These are phyloP conservation scores for Trachymyrmex septentrionalis DNA, from an alignment of 1,140 invertebrate genomes.

Conservation along the genomic window DNA sequence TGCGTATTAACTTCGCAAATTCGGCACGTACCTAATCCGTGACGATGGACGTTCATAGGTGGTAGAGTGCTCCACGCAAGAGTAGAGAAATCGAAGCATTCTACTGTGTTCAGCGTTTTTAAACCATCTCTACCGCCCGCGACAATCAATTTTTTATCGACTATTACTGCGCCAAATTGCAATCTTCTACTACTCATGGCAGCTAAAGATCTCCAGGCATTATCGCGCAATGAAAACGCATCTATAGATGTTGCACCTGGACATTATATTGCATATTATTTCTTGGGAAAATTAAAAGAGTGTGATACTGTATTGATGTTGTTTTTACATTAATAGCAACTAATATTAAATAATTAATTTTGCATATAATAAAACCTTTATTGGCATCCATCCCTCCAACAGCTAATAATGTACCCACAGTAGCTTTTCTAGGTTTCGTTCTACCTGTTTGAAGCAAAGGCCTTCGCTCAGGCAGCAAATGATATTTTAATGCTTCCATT, in stretches of 20 bases:
- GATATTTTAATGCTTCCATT: constrained; percentile 97
- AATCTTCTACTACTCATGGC: constrained; percentile 93
- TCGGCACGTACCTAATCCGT: constrained; percentile 90
- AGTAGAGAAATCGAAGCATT: constrained; percentile 93
- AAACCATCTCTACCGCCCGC: constrained; percentile 97
- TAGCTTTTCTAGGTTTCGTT: constrained; percentile 96
- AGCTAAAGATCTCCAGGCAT: constrained; percentile 93
- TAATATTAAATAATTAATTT: constrained; percentile 19
- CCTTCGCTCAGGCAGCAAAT: constrained; percentile 94
- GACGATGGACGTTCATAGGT: constrained; percentile 96
- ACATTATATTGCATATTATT: constrained; percentile 46
- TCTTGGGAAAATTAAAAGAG: constrained; percentile 25
- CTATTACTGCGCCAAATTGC: constrained; percentile 96
- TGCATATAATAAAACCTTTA: constrained; percentile 82
- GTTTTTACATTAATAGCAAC: background rate
- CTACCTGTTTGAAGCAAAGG: constrained; percentile 92
- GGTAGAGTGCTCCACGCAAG: constrained; percentile 93
- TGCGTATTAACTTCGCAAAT: background rate
- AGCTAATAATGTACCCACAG: constrained; percentile 94
- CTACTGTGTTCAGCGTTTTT: constrained; percentile 96
- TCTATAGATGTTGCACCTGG: constrained; percentile 95
- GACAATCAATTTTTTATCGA: constrained; percentile 93
- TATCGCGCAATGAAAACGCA: constrained; percentile 94
- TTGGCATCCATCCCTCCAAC: constrained; percentile 97
- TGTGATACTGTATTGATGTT: background rate